A percentile compares a stretch with the other conserved stretches of the same genome.
Evolutionary conservation across 1,140 invertebrate species (phyloP).

Genomic region (Chelonus insularis): DNA sequence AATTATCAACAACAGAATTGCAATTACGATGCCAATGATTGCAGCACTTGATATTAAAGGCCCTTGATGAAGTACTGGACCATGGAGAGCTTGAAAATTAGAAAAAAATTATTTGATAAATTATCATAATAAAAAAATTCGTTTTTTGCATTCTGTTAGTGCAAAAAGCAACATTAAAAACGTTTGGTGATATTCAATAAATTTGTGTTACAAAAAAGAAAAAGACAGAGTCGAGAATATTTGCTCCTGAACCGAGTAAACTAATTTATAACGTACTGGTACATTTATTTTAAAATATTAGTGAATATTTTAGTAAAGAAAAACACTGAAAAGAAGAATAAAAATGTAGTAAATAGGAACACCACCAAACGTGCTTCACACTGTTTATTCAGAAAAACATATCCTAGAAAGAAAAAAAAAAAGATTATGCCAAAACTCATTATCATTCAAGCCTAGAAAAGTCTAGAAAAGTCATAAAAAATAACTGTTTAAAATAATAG

Average conservation of each 20-base stretch:
- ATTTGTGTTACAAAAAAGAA: neutral
- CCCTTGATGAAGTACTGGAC: slow-evolving; percentile 61
- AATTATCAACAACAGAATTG: slow-evolving; percentile 72
- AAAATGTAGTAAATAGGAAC: neutral
- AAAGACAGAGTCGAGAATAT: too few species aligned
- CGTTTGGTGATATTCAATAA: slow-evolving; percentile 51
- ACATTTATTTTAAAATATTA: slow-evolving; percentile 29
- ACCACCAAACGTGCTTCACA: slow-evolving; percentile 57
- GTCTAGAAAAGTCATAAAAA: too few species aligned
- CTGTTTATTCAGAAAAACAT: slow-evolving; percentile 28
- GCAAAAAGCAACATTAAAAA: slow-evolving; percentile 50
- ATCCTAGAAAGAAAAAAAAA: slow-evolving; percentile 51
- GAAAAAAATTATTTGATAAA: slow-evolving; percentile 38
- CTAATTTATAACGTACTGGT: slow-evolving; percentile 49
- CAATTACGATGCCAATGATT: slow-evolving; percentile 78
- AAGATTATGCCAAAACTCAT: slow-evolving; percentile 48
- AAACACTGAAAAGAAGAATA: neutral
- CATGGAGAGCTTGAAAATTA: slow-evolving; percentile 63
- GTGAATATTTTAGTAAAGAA: neutral
- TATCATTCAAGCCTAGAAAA: slow-evolving; percentile 42
- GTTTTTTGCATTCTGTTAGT: slow-evolving; percentile 47
- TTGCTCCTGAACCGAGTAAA: too few species aligned
- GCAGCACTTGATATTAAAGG: slow-evolving; percentile 72
- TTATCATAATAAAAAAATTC: slow-evolving; percentile 1
- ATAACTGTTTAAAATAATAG: too few species aligned